These are phyloP conservation scores for Aythya baeri DNA, from an alignment of 2,113 vertebrate genomes.

Conservation along the genomic window DNA sequence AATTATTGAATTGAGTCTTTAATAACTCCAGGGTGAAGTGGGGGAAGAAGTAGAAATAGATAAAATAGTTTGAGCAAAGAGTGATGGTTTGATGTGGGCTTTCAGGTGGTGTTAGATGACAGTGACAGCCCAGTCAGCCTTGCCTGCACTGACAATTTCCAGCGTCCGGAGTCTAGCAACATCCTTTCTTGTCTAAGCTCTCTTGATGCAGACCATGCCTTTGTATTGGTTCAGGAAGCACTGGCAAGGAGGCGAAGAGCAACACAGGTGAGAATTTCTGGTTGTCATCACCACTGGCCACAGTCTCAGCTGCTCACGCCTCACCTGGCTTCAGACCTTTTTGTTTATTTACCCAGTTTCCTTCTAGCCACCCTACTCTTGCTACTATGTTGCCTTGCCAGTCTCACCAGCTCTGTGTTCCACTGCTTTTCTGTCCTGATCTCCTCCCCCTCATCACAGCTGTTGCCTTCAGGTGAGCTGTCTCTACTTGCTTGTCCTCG, in stretches of 20 bases:
- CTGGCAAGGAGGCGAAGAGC: slow-evolving; percentile 65
- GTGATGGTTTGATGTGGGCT: slow-evolving; percentile 46
- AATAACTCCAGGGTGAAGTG: background rate
- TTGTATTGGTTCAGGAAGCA: slow-evolving; percentile 68
- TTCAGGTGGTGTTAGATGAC: slow-evolving; percentile 72
- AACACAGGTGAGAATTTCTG: slow-evolving; percentile 64
- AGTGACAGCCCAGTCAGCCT: slow-evolving; percentile 22
- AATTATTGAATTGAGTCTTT: background rate
- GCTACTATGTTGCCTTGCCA: background rate
- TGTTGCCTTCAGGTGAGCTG: background rate
- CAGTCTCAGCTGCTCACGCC: background rate
- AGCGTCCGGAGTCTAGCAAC: background rate
- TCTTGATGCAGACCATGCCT: slow-evolving; percentile 25
- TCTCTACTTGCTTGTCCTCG: background rate
- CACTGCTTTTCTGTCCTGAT: background rate
- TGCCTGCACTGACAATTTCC: background rate
- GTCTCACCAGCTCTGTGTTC: background rate
- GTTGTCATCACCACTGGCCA: background rate
- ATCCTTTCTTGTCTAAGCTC: slow-evolving; percentile 12
- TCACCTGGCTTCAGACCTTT: background rate
- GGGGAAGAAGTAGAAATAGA: background rate
- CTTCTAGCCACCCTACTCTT: background rate
- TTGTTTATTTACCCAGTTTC: background rate
- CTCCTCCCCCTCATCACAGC: background rate
- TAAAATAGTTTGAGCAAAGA: background rate